A percentile compares a stretch with the other conserved stretches of the same genome.
Conservation (phyloP, 2,113 vertebrate genomes). For the Syrrhaptes paradoxus region DNA sequence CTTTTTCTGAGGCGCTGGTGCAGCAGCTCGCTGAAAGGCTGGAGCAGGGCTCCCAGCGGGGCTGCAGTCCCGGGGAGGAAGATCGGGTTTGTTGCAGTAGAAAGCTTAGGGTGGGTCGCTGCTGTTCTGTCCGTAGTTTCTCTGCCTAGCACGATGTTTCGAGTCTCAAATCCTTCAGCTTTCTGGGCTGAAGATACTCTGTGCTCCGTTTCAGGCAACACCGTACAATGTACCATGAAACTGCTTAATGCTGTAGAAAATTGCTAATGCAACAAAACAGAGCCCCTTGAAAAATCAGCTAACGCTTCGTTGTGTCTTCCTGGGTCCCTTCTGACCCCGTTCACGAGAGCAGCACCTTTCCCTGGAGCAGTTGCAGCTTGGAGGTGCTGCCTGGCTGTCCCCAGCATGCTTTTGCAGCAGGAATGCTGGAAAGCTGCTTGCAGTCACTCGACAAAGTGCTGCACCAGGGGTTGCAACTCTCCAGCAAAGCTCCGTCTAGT, state of each 20-base stretch:
- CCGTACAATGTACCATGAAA: slow-evolving; percentile 36
- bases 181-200: not conserved
- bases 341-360: not conserved
- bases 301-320: not conserved
- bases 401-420: not conserved
- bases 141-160: not conserved
- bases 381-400: not conserved
- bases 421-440: not conserved
- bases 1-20: not conserved
- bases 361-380: accelerated
- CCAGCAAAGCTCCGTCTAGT: not conserved
- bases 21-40: not conserved
- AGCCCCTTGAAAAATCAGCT: slow-evolving; percentile 55
- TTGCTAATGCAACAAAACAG: slow-evolving; percentile 21
- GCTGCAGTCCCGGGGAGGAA: not conserved
- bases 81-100: not conserved
- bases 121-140: not conserved
- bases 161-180: not conserved
- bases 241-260: slow-evolving; percentile 64
- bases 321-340: not conserved
- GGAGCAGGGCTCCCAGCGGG: not conserved
- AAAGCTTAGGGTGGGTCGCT: not conserved
- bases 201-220: not conserved
- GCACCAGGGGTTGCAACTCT: not conserved
- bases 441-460: not conserved